These are phyloP conservation scores for Thereva nobilitata DNA, from an alignment of 2,888 invertebrate species.

Conservation along the genomic window DNA sequence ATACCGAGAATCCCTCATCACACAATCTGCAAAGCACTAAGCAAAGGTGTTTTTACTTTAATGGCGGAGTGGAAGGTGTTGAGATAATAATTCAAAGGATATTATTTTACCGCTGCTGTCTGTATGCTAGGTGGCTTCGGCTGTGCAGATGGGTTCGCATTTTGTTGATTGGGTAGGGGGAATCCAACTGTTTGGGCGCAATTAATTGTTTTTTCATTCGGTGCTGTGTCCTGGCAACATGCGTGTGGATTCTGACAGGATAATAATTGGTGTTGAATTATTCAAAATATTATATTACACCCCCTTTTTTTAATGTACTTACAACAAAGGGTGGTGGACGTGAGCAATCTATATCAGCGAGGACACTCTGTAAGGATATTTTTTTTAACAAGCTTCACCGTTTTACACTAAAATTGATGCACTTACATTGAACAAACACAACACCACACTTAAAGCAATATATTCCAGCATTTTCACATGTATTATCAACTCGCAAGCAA, in stretches of 20 bases:
- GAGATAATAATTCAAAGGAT: not conserved
- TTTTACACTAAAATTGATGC: too few relatives aligned
- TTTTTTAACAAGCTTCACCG: not conserved
- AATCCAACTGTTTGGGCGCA: constrained; percentile 50
- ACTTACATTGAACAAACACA: too few relatives aligned
- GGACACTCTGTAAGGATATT: constrained; percentile 6
- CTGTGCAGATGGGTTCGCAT: not conserved
- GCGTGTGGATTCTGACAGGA: constrained; percentile 50
- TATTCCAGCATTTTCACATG: too few relatives aligned
- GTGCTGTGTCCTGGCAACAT: constrained; percentile 54
- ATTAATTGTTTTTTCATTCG: constrained; percentile 49
- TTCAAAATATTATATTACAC: too few relatives aligned
- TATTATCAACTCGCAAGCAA: too few relatives aligned
- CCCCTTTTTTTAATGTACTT: constrained; percentile 39
- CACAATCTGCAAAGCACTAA: constrained; percentile 56
- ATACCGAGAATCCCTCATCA: constrained; percentile 51
- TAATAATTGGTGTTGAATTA: too few relatives aligned
- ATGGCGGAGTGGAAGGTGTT: not conserved
- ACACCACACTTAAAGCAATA: too few relatives aligned
- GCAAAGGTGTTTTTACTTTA: not conserved
- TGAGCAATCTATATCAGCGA: constrained; percentile 50
- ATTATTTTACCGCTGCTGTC: constrained; percentile 11
- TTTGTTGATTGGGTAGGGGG: constrained; percentile 43
- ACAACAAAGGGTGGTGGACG: constrained; percentile 54
- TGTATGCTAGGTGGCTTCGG: constrained; percentile 4